Percentiles rank a stretch among this genome's conserved stretches.
These are phyloP conservation scores for Nomada hirtipes DNA, from an alignment of 2,888 invertebrate species.

Conservation along the genomic window DNA sequence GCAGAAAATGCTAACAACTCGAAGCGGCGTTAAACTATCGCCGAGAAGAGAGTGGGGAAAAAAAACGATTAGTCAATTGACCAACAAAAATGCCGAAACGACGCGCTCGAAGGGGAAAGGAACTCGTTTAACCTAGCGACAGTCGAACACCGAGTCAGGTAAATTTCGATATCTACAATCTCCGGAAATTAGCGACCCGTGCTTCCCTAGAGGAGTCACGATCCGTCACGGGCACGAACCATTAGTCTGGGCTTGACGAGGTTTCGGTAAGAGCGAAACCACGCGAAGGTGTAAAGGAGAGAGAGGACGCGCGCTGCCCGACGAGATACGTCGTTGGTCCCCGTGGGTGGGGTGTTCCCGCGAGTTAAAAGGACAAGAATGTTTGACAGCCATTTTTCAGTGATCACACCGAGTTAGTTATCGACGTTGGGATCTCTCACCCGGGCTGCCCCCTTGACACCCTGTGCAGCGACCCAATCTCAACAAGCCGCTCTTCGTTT, in stretches of 20 bases:
- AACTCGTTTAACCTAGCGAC: constrained; percentile 14
- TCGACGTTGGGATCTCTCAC: constrained; percentile 79
- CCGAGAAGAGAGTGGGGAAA: background rate
- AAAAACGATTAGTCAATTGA: background rate
- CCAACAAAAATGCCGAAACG: background rate
- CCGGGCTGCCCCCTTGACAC: constrained; percentile 66
- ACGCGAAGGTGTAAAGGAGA: constrained; percentile 31
- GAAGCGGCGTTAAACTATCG: too few relatives aligned
- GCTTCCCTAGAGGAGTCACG: constrained; percentile 69
- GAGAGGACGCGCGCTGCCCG: constrained; percentile 22
- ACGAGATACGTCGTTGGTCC: constrained; percentile 67
- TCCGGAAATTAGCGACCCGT: constrained; percentile 77
- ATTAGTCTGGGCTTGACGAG: constrained; percentile 74
- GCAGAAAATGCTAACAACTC: background rate
- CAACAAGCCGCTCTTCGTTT: constrained; percentile 75
- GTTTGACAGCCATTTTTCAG: constrained; percentile 84
- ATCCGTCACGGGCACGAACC: constrained; percentile 77
- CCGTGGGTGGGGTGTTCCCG: constrained; percentile 77
- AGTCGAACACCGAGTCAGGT: constrained; percentile 28
- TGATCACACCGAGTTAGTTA: constrained; percentile 82
- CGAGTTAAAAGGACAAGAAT: constrained; percentile 82
- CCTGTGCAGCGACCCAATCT: constrained; percentile 72
- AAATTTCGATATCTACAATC: constrained; percentile 59
- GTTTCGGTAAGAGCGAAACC: constrained; percentile 34
- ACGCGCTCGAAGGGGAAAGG: background rate